A percentile compares a stretch with the other conserved stretches of the same genome.
Conservation (phyloP, 2,113 vertebrate species). For the Romanogobio albipinnatus region DNA sequence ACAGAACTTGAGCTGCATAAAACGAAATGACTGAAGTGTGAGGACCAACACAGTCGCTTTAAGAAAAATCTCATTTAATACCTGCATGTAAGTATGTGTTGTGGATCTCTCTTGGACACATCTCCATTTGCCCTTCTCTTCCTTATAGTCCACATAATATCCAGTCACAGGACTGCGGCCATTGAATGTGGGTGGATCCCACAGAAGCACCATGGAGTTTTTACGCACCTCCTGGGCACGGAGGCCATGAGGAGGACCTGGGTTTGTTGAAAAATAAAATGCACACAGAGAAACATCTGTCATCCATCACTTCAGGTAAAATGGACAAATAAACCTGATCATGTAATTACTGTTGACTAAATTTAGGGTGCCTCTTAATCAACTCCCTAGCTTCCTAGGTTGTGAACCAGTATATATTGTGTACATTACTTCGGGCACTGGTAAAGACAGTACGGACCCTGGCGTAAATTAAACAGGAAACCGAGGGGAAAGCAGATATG, state of each 20-base stretch:
- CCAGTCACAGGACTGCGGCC: slow-evolving; percentile 88
- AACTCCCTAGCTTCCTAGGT: too few species aligned
- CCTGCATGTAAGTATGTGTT: slow-evolving; percentile 84
- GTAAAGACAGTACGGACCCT: too few species aligned
- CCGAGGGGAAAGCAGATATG: too few species aligned
- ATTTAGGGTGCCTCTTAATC: background rate
- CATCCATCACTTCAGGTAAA: background rate
- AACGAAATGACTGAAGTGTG: background rate
- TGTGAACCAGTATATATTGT: too few species aligned
- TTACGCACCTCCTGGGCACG: slow-evolving; percentile 87
- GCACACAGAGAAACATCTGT: slow-evolving; percentile 7
- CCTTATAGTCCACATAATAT: slow-evolving; percentile 91
- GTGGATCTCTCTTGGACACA: slow-evolving; percentile 85
- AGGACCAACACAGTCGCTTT: background rate
- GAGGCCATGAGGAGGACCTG: slow-evolving; percentile 87
- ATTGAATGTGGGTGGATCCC: slow-evolving; percentile 85
- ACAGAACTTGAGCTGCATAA: background rate
- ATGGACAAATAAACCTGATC: background rate
- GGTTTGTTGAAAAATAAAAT: background rate
- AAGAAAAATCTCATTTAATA: slow-evolving; percentile 60
- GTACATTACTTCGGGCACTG: too few species aligned
- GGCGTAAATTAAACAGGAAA: too few species aligned
- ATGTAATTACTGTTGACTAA: background rate
- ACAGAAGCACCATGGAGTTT: slow-evolving; percentile 87
- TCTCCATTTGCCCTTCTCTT: slow-evolving; percentile 83